Conservation (phyloP, 2,888 invertebrate species). For the Callinectes sapidus region DNA sequence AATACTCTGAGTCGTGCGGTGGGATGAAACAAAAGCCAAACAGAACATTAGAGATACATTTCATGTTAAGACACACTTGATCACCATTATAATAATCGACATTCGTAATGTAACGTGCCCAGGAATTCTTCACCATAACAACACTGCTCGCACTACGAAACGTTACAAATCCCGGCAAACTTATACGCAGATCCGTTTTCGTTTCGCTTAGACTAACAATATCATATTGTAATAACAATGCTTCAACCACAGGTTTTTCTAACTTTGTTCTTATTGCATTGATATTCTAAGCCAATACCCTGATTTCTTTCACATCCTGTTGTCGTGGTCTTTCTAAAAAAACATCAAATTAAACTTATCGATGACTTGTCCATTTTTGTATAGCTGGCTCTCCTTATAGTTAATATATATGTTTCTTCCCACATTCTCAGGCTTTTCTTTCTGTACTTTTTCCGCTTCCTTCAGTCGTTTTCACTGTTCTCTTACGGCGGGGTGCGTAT, state of each 20-base stretch:
- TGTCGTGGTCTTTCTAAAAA: background rate
- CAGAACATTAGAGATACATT: background rate
- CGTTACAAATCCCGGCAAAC: background rate
- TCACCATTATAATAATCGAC: background rate
- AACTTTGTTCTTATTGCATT: background rate
- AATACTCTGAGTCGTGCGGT: background rate
- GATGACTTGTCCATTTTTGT: background rate
- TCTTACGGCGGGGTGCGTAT: background rate
- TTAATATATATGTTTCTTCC: background rate
- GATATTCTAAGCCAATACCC: background rate
- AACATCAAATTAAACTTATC: background rate
- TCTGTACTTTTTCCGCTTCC: background rate
- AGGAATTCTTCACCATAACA: background rate
- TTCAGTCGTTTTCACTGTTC: background rate
- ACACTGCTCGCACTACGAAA: background rate
- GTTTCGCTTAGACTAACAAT: no score
- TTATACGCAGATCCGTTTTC: no score
- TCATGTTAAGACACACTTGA: constrained; percentile 12
- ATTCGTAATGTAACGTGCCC: background rate
- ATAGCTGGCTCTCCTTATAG: background rate
- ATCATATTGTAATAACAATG: background rate
- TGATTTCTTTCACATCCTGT: background rate
- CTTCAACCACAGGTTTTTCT: background rate
- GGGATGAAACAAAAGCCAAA: constrained; percentile 36
- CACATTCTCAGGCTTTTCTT: background rate